Evolutionary conservation across 37 sponge, comb jelly and placozoan species (phyloP).

Genomic region (Geodia barretti): DNA sequence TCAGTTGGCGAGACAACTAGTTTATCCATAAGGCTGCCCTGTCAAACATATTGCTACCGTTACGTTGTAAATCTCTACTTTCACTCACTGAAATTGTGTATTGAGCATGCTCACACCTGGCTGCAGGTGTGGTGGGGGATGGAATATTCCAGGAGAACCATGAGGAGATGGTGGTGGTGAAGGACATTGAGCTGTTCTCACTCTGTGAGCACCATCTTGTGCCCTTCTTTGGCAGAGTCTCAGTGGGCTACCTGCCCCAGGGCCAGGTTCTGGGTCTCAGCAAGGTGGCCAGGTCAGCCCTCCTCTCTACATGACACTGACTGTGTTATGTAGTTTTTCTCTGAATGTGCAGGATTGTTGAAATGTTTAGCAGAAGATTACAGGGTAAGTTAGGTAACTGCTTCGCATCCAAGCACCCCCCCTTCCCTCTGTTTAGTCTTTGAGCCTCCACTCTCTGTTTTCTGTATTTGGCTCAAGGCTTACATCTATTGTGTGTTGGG

Average conservation of each 20-base stretch:
- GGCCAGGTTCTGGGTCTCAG: slow-evolving; percentile 95
- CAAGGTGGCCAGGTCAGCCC: slow-evolving; percentile 87
- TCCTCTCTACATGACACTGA: too few relatives aligned
- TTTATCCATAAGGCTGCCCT: too few relatives aligned
- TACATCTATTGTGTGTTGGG: too few relatives aligned
- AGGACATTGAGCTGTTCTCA: slow-evolving; percentile 93
- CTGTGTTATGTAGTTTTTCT: not conserved
- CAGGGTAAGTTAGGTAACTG: too few relatives aligned
- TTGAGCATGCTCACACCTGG: not conserved
- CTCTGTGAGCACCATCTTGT: slow-evolving; percentile 99
- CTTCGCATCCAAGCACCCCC: too few relatives aligned
- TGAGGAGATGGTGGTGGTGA: slow-evolving; percentile 95
- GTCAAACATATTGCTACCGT: too few relatives aligned
- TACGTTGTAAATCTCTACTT: not conserved
- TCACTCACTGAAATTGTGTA: not conserved
- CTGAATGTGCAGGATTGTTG: slow-evolving; percentile 74
- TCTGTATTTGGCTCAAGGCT: too few relatives aligned
- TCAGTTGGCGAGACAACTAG: too few relatives aligned
- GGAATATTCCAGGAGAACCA: slow-evolving; percentile 92
- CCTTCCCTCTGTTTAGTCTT: too few relatives aligned
- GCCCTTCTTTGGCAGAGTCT: slow-evolving; percentile 93
- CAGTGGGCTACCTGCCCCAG: slow-evolving; percentile 93
- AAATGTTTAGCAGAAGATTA: slow-evolving; percentile 85
- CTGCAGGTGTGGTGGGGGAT: slow-evolving; percentile 77
- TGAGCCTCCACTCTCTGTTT: too few relatives aligned